Base-by-base conservation (phyloP, 2,113 vertebrate genomes). In the Callipepla squamata region DNA sequence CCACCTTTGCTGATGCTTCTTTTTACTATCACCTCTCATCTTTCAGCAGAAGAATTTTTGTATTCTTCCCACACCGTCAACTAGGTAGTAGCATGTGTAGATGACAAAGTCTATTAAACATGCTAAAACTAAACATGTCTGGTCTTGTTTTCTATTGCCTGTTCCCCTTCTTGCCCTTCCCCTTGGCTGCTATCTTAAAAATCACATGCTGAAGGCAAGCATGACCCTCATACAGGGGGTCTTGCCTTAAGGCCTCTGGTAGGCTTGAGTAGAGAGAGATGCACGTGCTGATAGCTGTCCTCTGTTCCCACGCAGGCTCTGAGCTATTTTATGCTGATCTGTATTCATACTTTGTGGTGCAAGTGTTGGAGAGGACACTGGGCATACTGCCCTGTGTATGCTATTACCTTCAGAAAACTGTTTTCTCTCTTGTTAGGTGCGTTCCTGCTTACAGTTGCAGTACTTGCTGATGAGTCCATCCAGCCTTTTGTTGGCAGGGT, bases 251-350 rank as follows among this genome's bases (percentile, higher is more conserved):
- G 66, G 51, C 57, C 8, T 51, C 28, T 1, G 1, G 30, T 4
- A 34, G 79, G 16, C 40, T 69, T 18, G 7, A 13, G 23, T 20
- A 69, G 45, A 42, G 28, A 21, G 45, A 42, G 28, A 21, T 1
- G 0, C 0, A 0, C 30, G 3, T 1, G 4, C 45, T 70, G 79
- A 15, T 8, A 50, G 22, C 0, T n/a, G n/a, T n/a, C n/a, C n/a
- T n/a, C n/a, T n/a, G n/a, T n/a, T n/a, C n/a, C n/a, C n/a, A n/a
- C n/a, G n/a, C n/a, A n/a, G n/a, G n/a, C n/a, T n/a, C n/a, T n/a
- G n/a, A n/a, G 42, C 1, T 1, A 18, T 45, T 69, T n/a, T 47
- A 22, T 69, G 58, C 34, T 11, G 3, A 61, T 20, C 48, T 44
- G n/a, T 59, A 58, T 48, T 92, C 73, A 76, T 45, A 68, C 50